A percentile compares a stretch with the other conserved stretches of the same genome.
These are phyloP conservation scores for Drosophila kurseongensis DNA, from an alignment of 1,140 invertebrate species.

Conservation along the genomic window DNA sequence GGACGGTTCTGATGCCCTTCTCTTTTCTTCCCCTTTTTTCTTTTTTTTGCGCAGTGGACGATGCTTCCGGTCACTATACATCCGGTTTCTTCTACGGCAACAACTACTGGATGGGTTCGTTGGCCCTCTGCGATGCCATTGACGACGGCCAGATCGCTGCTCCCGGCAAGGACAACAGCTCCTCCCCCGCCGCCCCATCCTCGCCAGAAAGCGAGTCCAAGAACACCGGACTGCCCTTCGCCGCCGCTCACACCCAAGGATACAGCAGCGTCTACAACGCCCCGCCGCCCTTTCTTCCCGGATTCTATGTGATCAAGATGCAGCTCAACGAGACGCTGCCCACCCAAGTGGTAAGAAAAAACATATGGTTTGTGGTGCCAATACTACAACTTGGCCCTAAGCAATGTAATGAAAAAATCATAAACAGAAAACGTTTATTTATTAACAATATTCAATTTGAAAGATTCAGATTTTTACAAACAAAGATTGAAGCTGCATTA, in stretches of 20 bases:
- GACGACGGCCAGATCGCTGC: conserved; percentile 72
- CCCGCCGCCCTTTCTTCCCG: conserved; percentile 86
- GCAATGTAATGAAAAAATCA: too few species aligned
- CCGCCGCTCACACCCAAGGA: conserved; percentile 74
- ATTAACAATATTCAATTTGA: too few species aligned
- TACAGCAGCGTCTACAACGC: conserved; percentile 75
- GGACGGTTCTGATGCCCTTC: conserved; percentile 50
- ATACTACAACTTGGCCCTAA: too few species aligned
- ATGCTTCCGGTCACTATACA: conserved; percentile 91
- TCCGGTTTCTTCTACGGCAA: conserved; percentile 94
- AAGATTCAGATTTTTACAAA: too few species aligned
- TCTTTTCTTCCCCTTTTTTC: conserved; percentile 31
- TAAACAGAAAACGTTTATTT: too few species aligned
- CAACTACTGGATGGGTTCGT: conserved; percentile 92
- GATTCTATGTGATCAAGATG: conserved; percentile 87
- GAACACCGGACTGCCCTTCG: conserved; percentile 67
- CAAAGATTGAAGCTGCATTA: too few species aligned
- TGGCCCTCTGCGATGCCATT: conserved; percentile 90
- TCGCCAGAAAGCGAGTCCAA: conserved; percentile 10
- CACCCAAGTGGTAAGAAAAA: conserved; percentile 84
- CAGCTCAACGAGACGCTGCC: conserved; percentile 85
- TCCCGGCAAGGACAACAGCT: conserved; percentile 52
- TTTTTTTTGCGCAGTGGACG: conserved; percentile 88
- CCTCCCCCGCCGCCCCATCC: conserved; percentile 9
- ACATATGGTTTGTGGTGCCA: not conserved